Conservation (phyloP, 2,888 invertebrate genomes). For the Lasioglossum zephyrum region DNA sequence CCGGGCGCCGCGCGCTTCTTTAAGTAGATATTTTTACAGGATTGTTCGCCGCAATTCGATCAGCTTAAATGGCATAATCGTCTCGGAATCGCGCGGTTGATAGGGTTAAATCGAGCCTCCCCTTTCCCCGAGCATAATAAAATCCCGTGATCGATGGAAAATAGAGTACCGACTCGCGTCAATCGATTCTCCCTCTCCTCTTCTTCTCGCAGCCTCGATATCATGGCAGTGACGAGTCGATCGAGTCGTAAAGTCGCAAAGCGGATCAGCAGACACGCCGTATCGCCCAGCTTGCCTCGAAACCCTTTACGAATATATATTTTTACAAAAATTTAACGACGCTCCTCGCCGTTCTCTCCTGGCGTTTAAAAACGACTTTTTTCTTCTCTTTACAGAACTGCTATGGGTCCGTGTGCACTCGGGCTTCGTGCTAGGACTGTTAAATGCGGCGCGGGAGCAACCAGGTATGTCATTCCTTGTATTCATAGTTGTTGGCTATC, state of each 20-base stretch:
- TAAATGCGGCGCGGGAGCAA: neutral
- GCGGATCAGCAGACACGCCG: neutral
- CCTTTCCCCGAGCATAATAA: neutral
- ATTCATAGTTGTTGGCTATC: neutral
- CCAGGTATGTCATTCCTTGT: conserved; percentile 12
- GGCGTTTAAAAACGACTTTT: neutral
- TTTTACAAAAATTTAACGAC: neutral
- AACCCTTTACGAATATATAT: neutral
- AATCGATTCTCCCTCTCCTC: neutral
- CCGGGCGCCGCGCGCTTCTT: neutral
- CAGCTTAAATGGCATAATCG: conserved; percentile 6
- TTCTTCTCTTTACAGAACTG: neutral
- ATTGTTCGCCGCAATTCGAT: neutral
- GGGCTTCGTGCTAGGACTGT: neutral
- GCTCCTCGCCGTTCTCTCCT: neutral
- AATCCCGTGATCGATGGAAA: neutral
- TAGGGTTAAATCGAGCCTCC: neutral
- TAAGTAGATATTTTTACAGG: conserved; percentile 14
- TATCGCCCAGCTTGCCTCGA: neutral
- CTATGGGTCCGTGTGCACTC: conserved; percentile 8
- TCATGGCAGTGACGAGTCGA: neutral
- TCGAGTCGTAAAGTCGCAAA: neutral
- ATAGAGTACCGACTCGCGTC: neutral
- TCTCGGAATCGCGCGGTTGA: neutral
- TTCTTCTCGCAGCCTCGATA: neutral